Percentiles rank a stretch among this genome's conserved stretches.
These are phyloP conservation scores for Puntigrus tetrazona DNA, from an alignment of 2,113 vertebrate species.

Conservation along the genomic window DNA sequence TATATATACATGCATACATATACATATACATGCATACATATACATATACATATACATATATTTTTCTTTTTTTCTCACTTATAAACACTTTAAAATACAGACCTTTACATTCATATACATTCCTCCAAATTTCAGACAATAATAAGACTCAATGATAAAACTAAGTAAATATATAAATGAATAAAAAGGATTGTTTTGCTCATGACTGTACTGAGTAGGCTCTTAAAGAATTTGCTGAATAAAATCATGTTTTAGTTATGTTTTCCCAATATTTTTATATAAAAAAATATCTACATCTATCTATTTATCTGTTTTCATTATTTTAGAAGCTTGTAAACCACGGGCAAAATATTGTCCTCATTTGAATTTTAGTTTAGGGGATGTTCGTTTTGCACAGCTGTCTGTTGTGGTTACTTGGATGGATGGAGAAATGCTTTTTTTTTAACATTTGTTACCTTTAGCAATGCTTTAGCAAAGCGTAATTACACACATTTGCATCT, in stretches of 20 bases:
- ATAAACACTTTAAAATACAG: background rate
- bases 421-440: slow-evolving; percentile 9
- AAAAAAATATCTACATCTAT: background rate
- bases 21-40: too few relatives aligned
- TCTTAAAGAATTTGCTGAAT: too few relatives aligned
- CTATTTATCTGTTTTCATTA: background rate
- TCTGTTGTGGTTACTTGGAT: slow-evolving; percentile 4
- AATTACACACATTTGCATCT: slow-evolving; percentile 3
- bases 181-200: too few relatives aligned
- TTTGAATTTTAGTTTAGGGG: background rate
- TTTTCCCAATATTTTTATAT: too few relatives aligned
- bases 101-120: background rate
- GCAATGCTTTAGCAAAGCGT: background rate
- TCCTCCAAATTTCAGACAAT: background rate
- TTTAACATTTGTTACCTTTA: background rate
- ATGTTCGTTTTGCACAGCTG: background rate
- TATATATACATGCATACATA: too few relatives aligned
- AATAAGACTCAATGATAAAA: background rate
- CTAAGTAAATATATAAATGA: background rate
- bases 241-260: too few relatives aligned
- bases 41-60: too few relatives aligned
- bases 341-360: background rate
- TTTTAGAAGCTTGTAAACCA: background rate
- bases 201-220: too few relatives aligned
- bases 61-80: too few relatives aligned